Evolutionary conservation across 2,113 vertebrate species (phyloP).

Genomic region (Ibidorhyncha struthersii): DNA sequence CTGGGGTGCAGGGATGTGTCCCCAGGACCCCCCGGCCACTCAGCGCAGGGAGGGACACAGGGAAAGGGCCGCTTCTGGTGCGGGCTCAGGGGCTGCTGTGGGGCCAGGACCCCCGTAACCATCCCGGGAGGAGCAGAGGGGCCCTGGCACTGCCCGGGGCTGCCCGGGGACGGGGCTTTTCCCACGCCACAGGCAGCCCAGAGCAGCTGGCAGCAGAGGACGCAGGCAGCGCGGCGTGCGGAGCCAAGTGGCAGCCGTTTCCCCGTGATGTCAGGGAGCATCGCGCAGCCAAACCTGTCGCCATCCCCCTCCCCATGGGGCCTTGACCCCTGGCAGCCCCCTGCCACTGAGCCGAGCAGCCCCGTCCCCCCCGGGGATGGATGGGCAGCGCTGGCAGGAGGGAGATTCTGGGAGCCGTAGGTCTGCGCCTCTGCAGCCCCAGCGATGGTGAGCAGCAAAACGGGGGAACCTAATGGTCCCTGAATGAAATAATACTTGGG

Average conservation of each 20-base stretch:
- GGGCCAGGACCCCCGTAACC: background rate
- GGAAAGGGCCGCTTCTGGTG: background rate
- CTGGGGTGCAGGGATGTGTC: background rate
- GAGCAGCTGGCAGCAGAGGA: background rate
- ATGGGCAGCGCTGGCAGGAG: background rate
- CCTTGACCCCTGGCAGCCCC: background rate
- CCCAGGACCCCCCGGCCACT: background rate
- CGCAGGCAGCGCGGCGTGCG: accelerated
- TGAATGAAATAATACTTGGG: constrained; percentile 66
- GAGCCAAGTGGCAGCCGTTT: background rate
- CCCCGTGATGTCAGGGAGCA: accelerated
- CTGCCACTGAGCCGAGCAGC: accelerated
- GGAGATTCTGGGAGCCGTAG: background rate
- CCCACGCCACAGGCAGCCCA: background rate
- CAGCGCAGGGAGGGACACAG: background rate
- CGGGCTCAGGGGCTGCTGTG: background rate
- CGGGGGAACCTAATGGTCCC: constrained; percentile 66
- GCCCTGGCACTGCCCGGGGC: too few species aligned
- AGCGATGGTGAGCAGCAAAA: background rate
- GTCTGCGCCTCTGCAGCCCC: background rate
- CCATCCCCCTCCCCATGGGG: accelerated
- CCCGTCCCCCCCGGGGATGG: background rate
- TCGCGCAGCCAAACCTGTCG: accelerated
- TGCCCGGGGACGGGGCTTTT: background rate
- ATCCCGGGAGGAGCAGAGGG: background rate